phyloP scores from a whole-genome alignment of 2,888 invertebrate genomes.

The Drosophila aldrichi region DNA sequence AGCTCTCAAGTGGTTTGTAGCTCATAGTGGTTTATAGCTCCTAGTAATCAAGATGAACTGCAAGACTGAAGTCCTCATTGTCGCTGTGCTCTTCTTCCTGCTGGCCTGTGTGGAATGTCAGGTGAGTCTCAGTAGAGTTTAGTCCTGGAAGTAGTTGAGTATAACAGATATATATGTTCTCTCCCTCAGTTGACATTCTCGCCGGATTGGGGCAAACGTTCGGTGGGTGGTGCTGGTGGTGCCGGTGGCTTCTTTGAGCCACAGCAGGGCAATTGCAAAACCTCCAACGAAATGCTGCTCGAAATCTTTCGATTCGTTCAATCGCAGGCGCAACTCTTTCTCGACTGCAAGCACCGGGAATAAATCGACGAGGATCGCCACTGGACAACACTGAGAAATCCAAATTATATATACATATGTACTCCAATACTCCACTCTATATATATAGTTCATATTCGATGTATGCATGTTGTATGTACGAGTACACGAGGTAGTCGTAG shows the following conservation, averaged over 20 bases:
- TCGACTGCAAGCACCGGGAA: constrained; percentile 83
- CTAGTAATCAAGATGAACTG: constrained; percentile 72
- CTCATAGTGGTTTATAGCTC: constrained; percentile 9
- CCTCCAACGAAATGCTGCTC: constrained; percentile 83
- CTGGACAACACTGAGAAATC: constrained; percentile 12
- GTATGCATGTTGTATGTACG: constrained; percentile 50
- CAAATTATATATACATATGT: constrained; percentile 19
- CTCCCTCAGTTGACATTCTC: constrained; percentile 79
- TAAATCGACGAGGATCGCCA: constrained; percentile 41
- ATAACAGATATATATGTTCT: background rate
- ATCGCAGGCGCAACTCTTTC: constrained; percentile 79
- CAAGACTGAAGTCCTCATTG: constrained; percentile 72
- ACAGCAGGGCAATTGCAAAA: constrained; percentile 79
- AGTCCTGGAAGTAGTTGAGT: background rate
- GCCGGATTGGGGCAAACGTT: constrained; percentile 83
- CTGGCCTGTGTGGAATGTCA: constrained; percentile 76
- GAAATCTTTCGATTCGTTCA: constrained; percentile 84
- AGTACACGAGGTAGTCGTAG: constrained; percentile 82
- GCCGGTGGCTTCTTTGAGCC: constrained; percentile 73
- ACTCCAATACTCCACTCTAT: constrained; percentile 7
- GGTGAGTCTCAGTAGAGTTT: constrained; percentile 48
- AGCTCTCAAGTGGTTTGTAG: background rate
- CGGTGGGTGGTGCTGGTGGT: constrained; percentile 53
- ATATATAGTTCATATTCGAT: constrained; percentile 36
- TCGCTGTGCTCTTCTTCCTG: constrained; percentile 64